Conservation (phyloP, 2,888 invertebrate species). For the Slavum lentiscoides region DNA sequence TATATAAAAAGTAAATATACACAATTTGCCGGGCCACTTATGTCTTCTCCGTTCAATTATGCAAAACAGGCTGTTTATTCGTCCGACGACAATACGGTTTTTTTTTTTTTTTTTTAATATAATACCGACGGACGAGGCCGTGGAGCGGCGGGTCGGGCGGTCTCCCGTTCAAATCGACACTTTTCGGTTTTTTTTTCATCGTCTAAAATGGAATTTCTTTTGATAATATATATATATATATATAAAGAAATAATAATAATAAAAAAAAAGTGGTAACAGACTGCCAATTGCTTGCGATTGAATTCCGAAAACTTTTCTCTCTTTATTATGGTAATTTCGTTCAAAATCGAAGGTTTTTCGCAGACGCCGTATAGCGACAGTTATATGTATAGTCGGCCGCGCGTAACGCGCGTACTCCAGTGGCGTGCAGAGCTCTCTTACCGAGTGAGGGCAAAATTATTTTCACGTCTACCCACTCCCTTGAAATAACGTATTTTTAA, state of each 20-base stretch:
- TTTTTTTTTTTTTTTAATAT: constrained; percentile 27
- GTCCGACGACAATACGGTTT: constrained; percentile 24
- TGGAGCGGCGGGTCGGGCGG: too few species aligned
- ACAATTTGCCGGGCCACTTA: constrained; percentile 44
- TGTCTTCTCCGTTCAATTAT: constrained; percentile 49
- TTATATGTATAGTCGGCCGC: constrained; percentile 13
- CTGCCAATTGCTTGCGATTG: constrained; percentile 51
- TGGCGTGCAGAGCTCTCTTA: too few species aligned
- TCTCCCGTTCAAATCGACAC: constrained; percentile 46
- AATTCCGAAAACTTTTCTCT: constrained; percentile 37
- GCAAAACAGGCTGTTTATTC: constrained; percentile 43
- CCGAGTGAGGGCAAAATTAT: too few species aligned
- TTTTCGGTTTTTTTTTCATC: constrained; percentile 25
- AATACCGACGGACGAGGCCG: constrained; percentile 23
- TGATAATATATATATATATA: constrained; percentile 37
- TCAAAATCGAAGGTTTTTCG: constrained; percentile 25
- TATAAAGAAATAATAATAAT: constrained; percentile 2
- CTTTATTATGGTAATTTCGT: constrained; percentile 49
- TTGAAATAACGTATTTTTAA: too few species aligned
- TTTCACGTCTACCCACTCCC: too few species aligned
- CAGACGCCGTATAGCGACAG: not conserved
- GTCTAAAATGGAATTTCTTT: constrained; percentile 44
- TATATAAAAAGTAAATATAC: constrained; percentile 32
- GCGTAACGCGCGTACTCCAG: too few species aligned
- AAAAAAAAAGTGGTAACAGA: constrained; percentile 40